A percentile compares a stretch with the other conserved stretches of the same genome.
Conservation (phyloP, 1,140 invertebrate genomes). For the Bathynomus jamesi region DNA sequence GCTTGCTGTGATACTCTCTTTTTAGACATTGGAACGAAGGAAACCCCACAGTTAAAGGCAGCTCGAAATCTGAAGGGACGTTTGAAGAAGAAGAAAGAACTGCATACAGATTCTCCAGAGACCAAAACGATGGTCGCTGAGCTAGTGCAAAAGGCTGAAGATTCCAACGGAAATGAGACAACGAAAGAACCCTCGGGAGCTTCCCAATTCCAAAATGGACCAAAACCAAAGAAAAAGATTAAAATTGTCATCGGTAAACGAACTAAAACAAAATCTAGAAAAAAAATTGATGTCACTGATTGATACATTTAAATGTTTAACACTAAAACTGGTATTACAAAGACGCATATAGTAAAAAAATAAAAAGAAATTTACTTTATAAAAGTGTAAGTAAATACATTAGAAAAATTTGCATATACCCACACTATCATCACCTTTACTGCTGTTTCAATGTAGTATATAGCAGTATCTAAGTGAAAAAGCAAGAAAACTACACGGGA, state of each 20-base stretch:
- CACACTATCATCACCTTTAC: too few relatives aligned
- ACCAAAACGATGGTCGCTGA: neutral
- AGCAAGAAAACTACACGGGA: too few relatives aligned
- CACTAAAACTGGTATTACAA: too few relatives aligned
- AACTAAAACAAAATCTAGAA: conserved; percentile 23
- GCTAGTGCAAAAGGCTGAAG: conserved; percentile 28
- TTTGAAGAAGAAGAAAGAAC: conserved; percentile 32
- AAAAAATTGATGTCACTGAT: conserved; percentile 2
- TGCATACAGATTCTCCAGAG: neutral
- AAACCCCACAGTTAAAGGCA: conserved; percentile 29
- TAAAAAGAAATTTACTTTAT: too few relatives aligned
- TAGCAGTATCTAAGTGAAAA: too few relatives aligned
- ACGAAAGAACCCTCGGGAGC: conserved; percentile 8
- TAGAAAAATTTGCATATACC: too few relatives aligned
- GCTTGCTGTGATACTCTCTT: conserved; percentile 33
- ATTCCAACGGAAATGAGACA: conserved; percentile 28
- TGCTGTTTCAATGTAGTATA: too few relatives aligned
- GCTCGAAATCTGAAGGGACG: conserved; percentile 32
- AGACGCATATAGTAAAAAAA: too few relatives aligned
- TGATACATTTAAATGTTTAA: too few relatives aligned
- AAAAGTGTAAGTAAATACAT: too few relatives aligned
- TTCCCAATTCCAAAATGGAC: neutral
- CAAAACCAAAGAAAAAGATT: conserved; percentile 26
- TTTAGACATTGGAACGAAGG: conserved; percentile 29
- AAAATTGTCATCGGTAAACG: conserved; percentile 35